Base-by-base conservation (phyloP, 2,888 invertebrate species). In the Alviniconcha strummeri region DNA sequence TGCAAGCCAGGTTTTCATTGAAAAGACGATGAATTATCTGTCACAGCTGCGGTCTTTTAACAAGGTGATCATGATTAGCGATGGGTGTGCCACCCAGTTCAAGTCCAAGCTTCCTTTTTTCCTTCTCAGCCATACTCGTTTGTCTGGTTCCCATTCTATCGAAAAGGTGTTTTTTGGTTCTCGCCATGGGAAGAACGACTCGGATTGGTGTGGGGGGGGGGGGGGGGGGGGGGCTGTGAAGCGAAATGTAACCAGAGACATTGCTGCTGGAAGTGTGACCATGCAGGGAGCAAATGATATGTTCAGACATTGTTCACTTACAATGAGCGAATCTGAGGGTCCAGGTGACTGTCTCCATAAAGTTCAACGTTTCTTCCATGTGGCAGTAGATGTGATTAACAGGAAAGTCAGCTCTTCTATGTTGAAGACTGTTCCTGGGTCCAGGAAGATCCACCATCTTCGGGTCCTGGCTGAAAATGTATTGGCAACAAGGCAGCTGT, bases 181-280 rank as follows among this genome's bases (percentile, higher is more conserved):
- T 57, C 78, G 78, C 8, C 83, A 83, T 36, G 78, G 83, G n/a
- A 83, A 83, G 52, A 83, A 83, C 64, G 78, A 77, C 56, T 71
- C 60, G 56, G 83, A 83, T 67, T 69, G 78, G 56, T 69, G 36
- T 0, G n/a, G 54, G 78, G 83, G 5, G 83, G 83, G n/a, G 77
- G n/a, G n/a, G 36, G 36, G n/a, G 54, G 78, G 83, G 5, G 83
- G 83, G n/a, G 77, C 69, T 8, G 55, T 71, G n/a, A 83, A 83
- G 71, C 78, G 69, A 52, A n/a, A n/a, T 55, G 78, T 67, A 36
- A 78, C 78, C n/a, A n/a, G 78, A 19, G 83, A 69, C 55, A 19
- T 78, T 15, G 67, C 77, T n/a, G 15, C 56, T 4, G 36, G 78
- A 9, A 56, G 11, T 17, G 77, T 69, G 11, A n/a, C 56, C 13